Percentiles rank a stretch among this genome's conserved stretches.
Conservation (phyloP, 2,113 vertebrate genomes). For the Lampris megalopsis region DNA sequence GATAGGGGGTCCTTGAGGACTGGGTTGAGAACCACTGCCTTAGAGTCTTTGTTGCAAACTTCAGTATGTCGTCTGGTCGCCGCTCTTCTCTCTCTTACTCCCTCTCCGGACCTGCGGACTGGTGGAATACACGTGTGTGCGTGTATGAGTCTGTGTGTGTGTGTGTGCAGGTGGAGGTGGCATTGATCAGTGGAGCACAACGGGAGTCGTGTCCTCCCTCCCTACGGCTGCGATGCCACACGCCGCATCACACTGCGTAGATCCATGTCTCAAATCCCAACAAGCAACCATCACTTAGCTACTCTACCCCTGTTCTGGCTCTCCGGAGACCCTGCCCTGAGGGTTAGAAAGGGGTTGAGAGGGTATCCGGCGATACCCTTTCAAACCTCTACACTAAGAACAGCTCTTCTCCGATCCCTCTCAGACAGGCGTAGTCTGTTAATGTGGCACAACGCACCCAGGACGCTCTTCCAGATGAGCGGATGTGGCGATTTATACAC, state of each 20-base stretch:
- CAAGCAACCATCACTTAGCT: background rate
- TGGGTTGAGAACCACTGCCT: too few species aligned
- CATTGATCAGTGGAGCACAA: slow-evolving; percentile 10
- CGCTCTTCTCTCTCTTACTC: slow-evolving; percentile 16
- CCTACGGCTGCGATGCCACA: background rate
- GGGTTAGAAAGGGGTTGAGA: slow-evolving; percentile 1
- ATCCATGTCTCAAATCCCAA: slow-evolving; percentile 9
- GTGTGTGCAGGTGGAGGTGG: background rate
- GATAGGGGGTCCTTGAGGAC: too few species aligned
- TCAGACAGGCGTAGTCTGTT: background rate
- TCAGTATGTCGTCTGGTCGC: slow-evolving; percentile 19
- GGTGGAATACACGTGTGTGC: slow-evolving; percentile 1
- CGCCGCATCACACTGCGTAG: background rate
- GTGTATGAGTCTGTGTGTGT: background rate
- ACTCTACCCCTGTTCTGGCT: background rate
- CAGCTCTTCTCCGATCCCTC: background rate
- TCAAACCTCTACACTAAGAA: slow-evolving; percentile 11
- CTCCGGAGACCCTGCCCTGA: background rate
- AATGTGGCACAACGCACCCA: background rate
- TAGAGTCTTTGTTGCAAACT: slow-evolving; percentile 20
- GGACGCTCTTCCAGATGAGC: slow-evolving; percentile 24
- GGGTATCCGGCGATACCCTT: slow-evolving; percentile 23
- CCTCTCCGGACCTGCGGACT: slow-evolving; percentile 3
- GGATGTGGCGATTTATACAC: too few species aligned
- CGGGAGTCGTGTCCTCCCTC: slow-evolving; percentile 33